Conservation (phyloP, 2,113 vertebrate species). For the Caloenas nicobarica region DNA sequence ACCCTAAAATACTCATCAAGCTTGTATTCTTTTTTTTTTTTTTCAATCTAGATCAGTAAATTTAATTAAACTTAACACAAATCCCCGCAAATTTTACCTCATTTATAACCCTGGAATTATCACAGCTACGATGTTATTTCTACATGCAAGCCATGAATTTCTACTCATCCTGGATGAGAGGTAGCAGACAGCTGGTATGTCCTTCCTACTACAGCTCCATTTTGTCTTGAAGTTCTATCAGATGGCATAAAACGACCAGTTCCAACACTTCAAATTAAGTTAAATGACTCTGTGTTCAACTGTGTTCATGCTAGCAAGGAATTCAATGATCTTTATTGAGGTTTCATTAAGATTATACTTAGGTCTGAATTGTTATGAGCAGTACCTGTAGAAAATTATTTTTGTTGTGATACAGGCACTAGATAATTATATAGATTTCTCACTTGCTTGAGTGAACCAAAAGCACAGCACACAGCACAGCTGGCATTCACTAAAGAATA, state of each 20-base stretch:
- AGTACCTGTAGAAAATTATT: slow-evolving; percentile 25
- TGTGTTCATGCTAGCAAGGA: slow-evolving; percentile 21
- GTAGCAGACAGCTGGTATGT: background rate
- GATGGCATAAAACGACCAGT: slow-evolving; percentile 32
- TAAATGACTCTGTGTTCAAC: slow-evolving; percentile 54
- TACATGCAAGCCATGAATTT: background rate
- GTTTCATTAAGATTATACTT: slow-evolving; percentile 59
- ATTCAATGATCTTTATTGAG: slow-evolving; percentile 38
- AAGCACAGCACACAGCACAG: slow-evolving; percentile 22
- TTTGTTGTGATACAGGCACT: slow-evolving; percentile 47
- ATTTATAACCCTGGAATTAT: background rate
- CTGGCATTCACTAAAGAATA: background rate
- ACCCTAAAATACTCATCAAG: background rate
- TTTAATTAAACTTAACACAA: background rate
- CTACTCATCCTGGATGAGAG: slow-evolving; percentile 17
- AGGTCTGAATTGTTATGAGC: background rate
- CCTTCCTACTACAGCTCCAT: background rate
- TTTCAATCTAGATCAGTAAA: background rate
- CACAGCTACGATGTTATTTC: background rate
- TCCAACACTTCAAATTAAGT: slow-evolving; percentile 46
- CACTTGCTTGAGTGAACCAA: background rate
- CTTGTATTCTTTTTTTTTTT: too few relatives aligned
- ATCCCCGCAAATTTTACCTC: background rate
- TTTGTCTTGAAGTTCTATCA: slow-evolving; percentile 48
- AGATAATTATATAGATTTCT: slow-evolving; percentile 51